Evolutionary conservation across 2,113 vertebrate genomes (phyloP).

Genomic region (Callipepla californica): DNA sequence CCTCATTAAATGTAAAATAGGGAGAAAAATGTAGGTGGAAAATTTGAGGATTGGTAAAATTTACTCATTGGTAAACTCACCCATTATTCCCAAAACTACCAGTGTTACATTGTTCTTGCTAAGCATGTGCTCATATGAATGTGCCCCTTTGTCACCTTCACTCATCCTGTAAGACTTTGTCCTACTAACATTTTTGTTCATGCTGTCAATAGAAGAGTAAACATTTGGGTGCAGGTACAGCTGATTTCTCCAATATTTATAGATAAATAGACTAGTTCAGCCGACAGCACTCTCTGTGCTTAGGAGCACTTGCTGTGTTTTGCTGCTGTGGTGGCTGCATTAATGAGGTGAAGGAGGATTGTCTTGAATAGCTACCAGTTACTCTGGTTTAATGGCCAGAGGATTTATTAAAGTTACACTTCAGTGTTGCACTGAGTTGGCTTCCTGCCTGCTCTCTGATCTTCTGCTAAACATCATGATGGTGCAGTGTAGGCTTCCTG

Average conservation of each 20-base stretch:
- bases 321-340: not conserved
- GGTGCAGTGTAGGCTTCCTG: not conserved
- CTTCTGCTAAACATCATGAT: not conserved
- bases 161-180: not conserved
- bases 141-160: not conserved
- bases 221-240: not conserved
- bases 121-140: not conserved
- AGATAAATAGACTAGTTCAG: slow-evolving; percentile 34
- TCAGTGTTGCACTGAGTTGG: slow-evolving; percentile 16
- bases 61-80: not conserved
- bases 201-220: not conserved
- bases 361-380: slow-evolving; percentile 55
- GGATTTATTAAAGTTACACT: slow-evolving; percentile 55
- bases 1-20: not conserved
- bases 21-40: not conserved
- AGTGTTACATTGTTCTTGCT: not conserved
- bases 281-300: not conserved
- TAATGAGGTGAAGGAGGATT: slow-evolving; percentile 58
- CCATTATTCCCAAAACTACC: not conserved
- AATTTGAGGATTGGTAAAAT: not conserved
- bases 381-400: slow-evolving; percentile 37
- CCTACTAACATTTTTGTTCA: not conserved
- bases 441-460: slow-evolving; percentile 35
- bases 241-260: not conserved
- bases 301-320: slow-evolving; percentile 19